Base-by-base conservation (phyloP, 2,113 vertebrate genomes). In the Sakesphorus luctuosus region DNA sequence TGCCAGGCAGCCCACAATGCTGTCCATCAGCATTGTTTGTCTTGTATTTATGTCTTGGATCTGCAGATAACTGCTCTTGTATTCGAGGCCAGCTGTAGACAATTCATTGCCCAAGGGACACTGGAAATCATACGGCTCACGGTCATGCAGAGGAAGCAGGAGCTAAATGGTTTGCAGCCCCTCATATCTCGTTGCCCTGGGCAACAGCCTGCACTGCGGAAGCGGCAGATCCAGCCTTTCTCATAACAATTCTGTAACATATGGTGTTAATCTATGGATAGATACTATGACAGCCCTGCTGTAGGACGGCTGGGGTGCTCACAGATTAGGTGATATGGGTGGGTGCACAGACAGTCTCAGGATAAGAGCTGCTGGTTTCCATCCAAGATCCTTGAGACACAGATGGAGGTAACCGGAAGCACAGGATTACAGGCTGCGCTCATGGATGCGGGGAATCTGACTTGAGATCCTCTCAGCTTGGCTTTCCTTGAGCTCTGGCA, bases 41-140 rank as follows among this genome's bases (percentile, higher is more conserved):
- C 75, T 88, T 93, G 73, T 81, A 78, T 90, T 90, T 95, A 84
- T 72, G 61, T 81, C 83, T 76, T 28, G 7, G 52, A 86, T 58
- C 40, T 33, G 84, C 83, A 96, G 93, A 96, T 78, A 94, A 91
- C 75, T 58, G 79, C 47, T 72, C 52, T 63, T 52, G 33, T 86
- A 43, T 81, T 47, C 43, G 18, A n/a, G 52, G 52, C 79, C 86
- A 84, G 82, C 88, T 88, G 73, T 40, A 90, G 61, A 94, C 47
- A 94, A 93, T 78, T 50, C 90, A 89, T 75, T 93, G 95, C 92
- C 92, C 84, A 83, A 75, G 88, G 88, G 88, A 96, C 86, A 49
- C 52, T 93, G 72, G 79, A 92, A 93, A 89, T 82, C 72, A 61
- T 18, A 44, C 15, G 56, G 85, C 76, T 93, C 76, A 25, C 3